Percentiles rank a stretch among this genome's conserved stretches.
Conservation (phyloP, 2,888 invertebrate genomes). For the Drosophila nigricruria region DNA sequence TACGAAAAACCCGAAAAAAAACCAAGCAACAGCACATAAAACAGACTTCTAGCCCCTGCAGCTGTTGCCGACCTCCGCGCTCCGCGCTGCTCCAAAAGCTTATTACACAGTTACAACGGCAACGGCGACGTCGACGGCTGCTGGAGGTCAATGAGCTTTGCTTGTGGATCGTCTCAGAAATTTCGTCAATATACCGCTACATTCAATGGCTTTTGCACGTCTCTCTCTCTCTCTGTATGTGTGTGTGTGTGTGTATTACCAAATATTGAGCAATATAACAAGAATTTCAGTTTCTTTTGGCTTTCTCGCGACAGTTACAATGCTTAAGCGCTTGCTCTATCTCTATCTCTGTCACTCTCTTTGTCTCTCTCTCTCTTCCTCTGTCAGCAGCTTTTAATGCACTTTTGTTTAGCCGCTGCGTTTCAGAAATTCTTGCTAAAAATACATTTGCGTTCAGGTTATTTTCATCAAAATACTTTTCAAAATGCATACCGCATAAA, state of each 20-base stretch:
- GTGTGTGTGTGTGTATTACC: constrained; percentile 69
- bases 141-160: constrained; percentile 80
- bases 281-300: constrained; percentile 80
- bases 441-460: constrained; percentile 48
- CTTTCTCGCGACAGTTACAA: constrained; percentile 62
- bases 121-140: constrained; percentile 31
- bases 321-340: constrained; percentile 18
- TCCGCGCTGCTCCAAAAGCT: constrained; percentile 32
- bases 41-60: constrained; percentile 36
- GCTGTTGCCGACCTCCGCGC: constrained; percentile 7
- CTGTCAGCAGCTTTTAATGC: constrained; percentile 35
- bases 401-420: constrained; percentile 27
- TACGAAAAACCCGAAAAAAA: neutral
- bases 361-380: neutral
- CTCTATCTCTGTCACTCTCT: constrained; percentile 3
- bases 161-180: constrained; percentile 67
- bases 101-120: constrained; percentile 77
- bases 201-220: constrained; percentile 77
- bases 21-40: constrained; percentile 9
- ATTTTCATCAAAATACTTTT: constrained; percentile 57
- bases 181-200: constrained; percentile 81
- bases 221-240: constrained; percentile 35
- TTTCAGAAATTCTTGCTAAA: constrained; percentile 52
- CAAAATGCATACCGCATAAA: constrained; percentile 56
- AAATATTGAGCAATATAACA: constrained; percentile 79